A percentile compares a stretch with the other conserved stretches of the same genome.
Conservation (phyloP, 2,888 invertebrate genomes). For the Melolontha melolontha region DNA sequence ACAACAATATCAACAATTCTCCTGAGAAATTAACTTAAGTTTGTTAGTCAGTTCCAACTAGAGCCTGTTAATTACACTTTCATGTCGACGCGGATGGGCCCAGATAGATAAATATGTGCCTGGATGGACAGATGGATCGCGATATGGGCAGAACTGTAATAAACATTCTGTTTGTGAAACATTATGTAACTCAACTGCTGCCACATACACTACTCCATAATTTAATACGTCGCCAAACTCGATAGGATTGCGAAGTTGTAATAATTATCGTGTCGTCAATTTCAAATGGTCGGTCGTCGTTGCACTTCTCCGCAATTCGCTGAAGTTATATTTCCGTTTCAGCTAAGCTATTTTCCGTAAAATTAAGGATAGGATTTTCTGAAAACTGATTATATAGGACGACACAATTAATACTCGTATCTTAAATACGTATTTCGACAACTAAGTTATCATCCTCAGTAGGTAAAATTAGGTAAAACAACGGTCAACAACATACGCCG, state of each 20-base stretch:
- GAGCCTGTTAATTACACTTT: constrained; percentile 57
- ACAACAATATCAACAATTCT: constrained; percentile 12
- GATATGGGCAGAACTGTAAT: constrained; percentile 44
- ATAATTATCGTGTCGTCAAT: constrained; percentile 26
- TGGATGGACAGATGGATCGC: constrained; percentile 49
- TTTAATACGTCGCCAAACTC: constrained; percentile 35
- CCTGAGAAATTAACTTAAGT: constrained; percentile 59
- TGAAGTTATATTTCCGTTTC: no score
- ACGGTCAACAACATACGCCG: no score
- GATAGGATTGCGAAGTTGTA: constrained; percentile 12
- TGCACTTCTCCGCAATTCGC: no score
- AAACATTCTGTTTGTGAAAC: constrained; percentile 46
- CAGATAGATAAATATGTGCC: constrained; percentile 53
- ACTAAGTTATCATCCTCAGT: no score
- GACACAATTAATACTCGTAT: no score
- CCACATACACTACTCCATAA: constrained; percentile 39
- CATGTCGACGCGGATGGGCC: constrained; percentile 51
- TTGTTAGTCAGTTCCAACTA: constrained; percentile 55
- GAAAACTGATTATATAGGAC: no score
- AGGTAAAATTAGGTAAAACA: no score
- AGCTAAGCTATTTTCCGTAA: no score
- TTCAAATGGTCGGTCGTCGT: not conserved
- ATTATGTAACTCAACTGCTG: constrained; percentile 43
- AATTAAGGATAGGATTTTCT: no score
- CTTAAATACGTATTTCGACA: no score